These are phyloP conservation scores for Holacanthus passer DNA, from an alignment of 2,113 vertebrate species.

Conservation along the genomic window DNA sequence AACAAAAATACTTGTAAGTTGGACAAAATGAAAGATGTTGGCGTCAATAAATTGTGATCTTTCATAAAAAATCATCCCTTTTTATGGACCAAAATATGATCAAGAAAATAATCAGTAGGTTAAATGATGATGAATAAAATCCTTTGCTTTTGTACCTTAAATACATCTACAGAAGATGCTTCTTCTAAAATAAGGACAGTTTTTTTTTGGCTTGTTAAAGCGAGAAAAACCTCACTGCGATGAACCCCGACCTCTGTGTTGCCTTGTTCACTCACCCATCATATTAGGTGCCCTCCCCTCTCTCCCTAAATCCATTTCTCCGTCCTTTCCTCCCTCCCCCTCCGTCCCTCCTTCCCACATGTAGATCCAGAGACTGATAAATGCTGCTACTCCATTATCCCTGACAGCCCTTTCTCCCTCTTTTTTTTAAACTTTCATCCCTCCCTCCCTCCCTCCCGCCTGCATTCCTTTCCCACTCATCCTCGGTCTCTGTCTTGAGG, in stretches of 20 bases:
- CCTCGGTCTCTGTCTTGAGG: constrained; percentile 62
- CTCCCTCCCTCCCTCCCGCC: constrained; percentile 48
- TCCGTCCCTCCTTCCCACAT: constrained; percentile 46
- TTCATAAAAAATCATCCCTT: no score
- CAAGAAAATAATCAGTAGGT: neutral
- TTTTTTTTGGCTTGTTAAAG: constrained; percentile 52
- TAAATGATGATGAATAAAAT: neutral
- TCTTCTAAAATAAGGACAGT: neutral
- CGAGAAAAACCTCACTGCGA: constrained; percentile 20
- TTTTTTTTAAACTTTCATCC: constrained; percentile 54
- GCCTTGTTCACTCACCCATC: constrained; percentile 71
- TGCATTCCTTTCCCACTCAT: constrained; percentile 75
- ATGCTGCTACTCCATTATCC: constrained; percentile 75
- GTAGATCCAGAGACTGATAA: constrained; percentile 74
- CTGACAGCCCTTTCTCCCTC: constrained; percentile 65
- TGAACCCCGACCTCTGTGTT: constrained; percentile 55
- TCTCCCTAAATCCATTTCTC: constrained; percentile 59
- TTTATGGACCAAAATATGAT: constrained; percentile 2
- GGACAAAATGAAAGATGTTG: no score
- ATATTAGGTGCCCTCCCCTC: constrained; percentile 39
- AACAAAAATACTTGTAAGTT: no score
- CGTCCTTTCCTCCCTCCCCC: constrained; percentile 28
- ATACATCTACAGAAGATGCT: constrained; percentile 6
- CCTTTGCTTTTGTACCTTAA: neutral
- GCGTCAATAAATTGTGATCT: no score